Percentiles rank a stretch among this genome's conserved stretches.
Conservation (phyloP, 1,140 invertebrate species). For the Melipona quadrifasciata region DNA sequence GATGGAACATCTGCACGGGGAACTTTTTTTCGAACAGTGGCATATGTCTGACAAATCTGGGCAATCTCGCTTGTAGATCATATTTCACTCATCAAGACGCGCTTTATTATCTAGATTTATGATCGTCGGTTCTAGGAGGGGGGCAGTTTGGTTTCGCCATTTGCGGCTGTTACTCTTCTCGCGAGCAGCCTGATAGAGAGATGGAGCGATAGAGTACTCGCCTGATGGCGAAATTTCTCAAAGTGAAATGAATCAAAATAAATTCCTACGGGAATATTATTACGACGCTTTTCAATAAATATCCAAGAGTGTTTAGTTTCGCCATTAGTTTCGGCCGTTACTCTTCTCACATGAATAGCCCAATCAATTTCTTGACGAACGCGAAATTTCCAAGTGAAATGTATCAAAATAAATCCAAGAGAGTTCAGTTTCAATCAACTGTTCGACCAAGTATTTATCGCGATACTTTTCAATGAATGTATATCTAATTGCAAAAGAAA, state of each 20-base stretch:
- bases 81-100: slow-evolving; percentile 18
- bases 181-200: neutral
- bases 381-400: too few relatives aligned
- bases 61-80: neutral
- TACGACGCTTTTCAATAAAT: too few relatives aligned
- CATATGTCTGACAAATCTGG: slow-evolving; percentile 18
- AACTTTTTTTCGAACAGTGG: neutral
- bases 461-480: too few relatives aligned
- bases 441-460: too few relatives aligned
- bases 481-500: too few relatives aligned
- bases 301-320: too few relatives aligned
- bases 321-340: too few relatives aligned
- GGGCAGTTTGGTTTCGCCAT: neutral
- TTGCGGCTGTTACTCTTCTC: neutral
- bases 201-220: neutral
- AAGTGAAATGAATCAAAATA: too few relatives aligned
- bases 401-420: too few relatives aligned
- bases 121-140: neutral
- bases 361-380: too few relatives aligned
- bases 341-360: too few relatives aligned
- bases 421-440: neutral
- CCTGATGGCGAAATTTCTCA: neutral
- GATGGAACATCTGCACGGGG: neutral
- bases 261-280: too few relatives aligned
- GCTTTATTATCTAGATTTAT: slow-evolving; percentile 18